These are phyloP conservation scores for Lampris incognitus DNA, from an alignment of 2,113 vertebrate genomes.

Conservation along the genomic window DNA sequence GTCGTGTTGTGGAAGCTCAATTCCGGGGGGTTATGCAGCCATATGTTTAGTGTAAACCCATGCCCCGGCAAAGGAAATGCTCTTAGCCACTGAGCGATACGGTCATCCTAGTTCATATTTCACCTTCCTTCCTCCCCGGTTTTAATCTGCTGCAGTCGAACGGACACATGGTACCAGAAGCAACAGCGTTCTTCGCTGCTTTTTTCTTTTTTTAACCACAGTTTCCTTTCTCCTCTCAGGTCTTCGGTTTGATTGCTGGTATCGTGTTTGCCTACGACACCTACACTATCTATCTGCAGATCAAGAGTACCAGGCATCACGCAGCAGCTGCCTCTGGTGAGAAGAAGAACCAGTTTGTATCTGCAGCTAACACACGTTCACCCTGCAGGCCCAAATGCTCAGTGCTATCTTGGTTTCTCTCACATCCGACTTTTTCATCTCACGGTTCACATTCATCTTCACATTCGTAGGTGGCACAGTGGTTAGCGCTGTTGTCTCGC, in stretches of 20 bases:
- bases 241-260: conserved; percentile 79
- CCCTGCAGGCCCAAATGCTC: no score
- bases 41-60: neutral
- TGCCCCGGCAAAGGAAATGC: neutral
- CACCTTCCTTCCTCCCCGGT: conserved; percentile 29
- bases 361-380: no score
- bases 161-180: neutral
- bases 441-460: no score
- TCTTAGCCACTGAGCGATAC: neutral
- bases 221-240: conserved; percentile 54
- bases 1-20: no score
- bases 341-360: neutral
- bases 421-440: no score
- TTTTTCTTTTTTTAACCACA: neutral
- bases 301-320: conserved; percentile 62
- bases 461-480: no score
- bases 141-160: neutral
- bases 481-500: no score
- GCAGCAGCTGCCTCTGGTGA: conserved; percentile 67
- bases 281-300: conserved; percentile 68
- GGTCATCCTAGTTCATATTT: neutral
- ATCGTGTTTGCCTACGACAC: conserved; percentile 79
- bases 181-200: no score
- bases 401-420: no score
- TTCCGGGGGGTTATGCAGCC: no score